These are phyloP conservation scores for Perccottus glenii DNA, from an alignment of 2,113 vertebrate genomes.

Conservation along the genomic window DNA sequence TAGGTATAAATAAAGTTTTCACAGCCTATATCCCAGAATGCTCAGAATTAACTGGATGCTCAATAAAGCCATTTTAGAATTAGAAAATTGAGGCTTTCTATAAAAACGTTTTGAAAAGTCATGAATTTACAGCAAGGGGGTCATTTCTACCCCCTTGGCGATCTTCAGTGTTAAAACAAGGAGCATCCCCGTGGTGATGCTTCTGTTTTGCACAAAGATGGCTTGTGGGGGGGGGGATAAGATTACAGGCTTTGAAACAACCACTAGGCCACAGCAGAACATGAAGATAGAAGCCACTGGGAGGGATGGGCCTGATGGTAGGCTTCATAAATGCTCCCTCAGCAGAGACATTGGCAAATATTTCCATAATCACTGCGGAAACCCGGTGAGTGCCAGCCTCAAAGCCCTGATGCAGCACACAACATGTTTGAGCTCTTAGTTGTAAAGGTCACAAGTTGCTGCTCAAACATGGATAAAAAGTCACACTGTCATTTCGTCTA, in stretches of 20 bases:
- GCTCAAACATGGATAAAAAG: slow-evolving; percentile 60
- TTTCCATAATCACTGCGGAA: slow-evolving; percentile 66
- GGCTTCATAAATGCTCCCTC: slow-evolving; percentile 48
- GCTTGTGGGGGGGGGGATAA: slow-evolving; percentile 22
- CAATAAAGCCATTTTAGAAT: too few relatives aligned
- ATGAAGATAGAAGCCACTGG: slow-evolving; percentile 19
- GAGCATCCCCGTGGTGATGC: slow-evolving; percentile 16
- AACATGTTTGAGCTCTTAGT: slow-evolving; percentile 69
- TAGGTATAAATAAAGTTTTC: neutral
- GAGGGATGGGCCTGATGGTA: slow-evolving; percentile 33
- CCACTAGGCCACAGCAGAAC: slow-evolving; percentile 24
- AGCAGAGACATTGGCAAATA: slow-evolving; percentile 57
- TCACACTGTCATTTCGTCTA: slow-evolving; percentile 54
- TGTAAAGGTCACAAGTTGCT: slow-evolving; percentile 68
- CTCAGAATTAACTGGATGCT: too few relatives aligned
- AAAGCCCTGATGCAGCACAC: slow-evolving; percentile 52
- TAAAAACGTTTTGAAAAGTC: too few relatives aligned
- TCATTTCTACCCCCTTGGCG: neutral
- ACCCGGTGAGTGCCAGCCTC: slow-evolving; percentile 37
- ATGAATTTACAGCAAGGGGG: too few relatives aligned
- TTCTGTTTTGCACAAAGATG: slow-evolving; percentile 26
- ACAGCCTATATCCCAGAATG: too few relatives aligned
- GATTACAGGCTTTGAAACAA: slow-evolving; percentile 43
- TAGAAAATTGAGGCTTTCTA: too few relatives aligned
- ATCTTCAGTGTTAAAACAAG: neutral